phyloP scores from a whole-genome alignment of 2,797 vertebrate genomes.

The Sebastiscus tertius region DNA sequence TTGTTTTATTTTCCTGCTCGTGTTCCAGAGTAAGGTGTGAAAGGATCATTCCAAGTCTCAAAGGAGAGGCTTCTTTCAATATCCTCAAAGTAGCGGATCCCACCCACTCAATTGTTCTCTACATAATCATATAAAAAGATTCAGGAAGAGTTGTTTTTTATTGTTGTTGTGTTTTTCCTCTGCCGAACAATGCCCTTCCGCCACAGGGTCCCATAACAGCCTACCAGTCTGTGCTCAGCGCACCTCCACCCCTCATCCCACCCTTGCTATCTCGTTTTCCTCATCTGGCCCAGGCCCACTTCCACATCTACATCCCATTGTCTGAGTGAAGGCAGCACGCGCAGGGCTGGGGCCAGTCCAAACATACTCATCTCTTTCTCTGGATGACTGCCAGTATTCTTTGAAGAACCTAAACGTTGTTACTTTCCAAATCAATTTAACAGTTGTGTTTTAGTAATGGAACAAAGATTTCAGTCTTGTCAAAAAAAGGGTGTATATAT shows the following conservation, averaged over 20 bases:
- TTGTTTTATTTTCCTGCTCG: slow-evolving; percentile 83
- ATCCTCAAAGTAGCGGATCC: slow-evolving; percentile 82
- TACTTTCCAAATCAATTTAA: slow-evolving; percentile 74
- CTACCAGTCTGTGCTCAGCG: slow-evolving; percentile 73
- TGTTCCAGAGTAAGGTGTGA: slow-evolving; percentile 84
- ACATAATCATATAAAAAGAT: slow-evolving; percentile 86
- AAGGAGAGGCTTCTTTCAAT: slow-evolving; percentile 82
- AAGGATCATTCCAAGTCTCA: slow-evolving; percentile 83
- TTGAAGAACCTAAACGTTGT: slow-evolving; percentile 72
- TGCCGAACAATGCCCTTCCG: slow-evolving; percentile 86
- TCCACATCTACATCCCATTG: slow-evolving; percentile 85
- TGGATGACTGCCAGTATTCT: slow-evolving; percentile 79
- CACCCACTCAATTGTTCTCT: slow-evolving; percentile 83
- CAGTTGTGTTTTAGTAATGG: slow-evolving; percentile 52
- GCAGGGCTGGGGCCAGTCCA: slow-evolving; percentile 80
- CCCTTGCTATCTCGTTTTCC: slow-evolving; percentile 84
- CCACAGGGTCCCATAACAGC: slow-evolving; percentile 84
- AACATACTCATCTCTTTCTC: slow-evolving; percentile 80
- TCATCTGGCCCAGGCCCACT: slow-evolving; percentile 84
- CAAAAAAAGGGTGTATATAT: not conserved
- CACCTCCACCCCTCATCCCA: slow-evolving; percentile 82
- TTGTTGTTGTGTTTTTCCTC: slow-evolving; percentile 88
- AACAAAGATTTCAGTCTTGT: slow-evolving; percentile 37
- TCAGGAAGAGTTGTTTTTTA: slow-evolving; percentile 84
- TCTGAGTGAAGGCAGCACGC: slow-evolving; percentile 83